phyloP scores from a whole-genome alignment of 2,888 invertebrate genomes.

The Nezara viridula region DNA sequence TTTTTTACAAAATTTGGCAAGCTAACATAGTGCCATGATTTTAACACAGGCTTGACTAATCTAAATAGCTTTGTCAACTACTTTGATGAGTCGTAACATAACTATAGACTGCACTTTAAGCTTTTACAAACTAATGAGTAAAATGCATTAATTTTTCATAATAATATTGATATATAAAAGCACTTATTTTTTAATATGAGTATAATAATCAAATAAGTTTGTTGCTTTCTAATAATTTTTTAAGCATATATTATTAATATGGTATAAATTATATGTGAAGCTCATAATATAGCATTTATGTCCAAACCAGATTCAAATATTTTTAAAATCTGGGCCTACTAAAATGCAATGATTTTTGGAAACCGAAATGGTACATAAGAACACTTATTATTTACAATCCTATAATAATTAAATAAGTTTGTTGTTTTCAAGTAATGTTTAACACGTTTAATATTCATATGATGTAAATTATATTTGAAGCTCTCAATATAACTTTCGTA shows the following conservation, averaged over 20 bases:
- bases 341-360: neutral
- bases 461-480: neutral
- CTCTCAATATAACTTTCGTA: neutral
- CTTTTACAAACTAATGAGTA: no score
- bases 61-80: no score
- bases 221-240: neutral
- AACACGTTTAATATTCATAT: no score
- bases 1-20: no score
- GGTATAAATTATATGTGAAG: neutral
- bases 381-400: neutral
- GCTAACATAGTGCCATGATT: no score
- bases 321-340: conserved; percentile 12
- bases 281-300: neutral
- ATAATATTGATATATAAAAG: no score
- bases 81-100: no score
- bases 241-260: neutral
- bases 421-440: neutral
- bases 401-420: neutral
- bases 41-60: no score
- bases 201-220: neutral
- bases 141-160: no score
- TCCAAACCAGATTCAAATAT: conserved; percentile 20
- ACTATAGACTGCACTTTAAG: no score
- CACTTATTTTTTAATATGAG: no score
- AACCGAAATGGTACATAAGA: neutral